phyloP scores from a whole-genome alignment of 2,797 vertebrate genomes.

The Scarus forsteni region DNA sequence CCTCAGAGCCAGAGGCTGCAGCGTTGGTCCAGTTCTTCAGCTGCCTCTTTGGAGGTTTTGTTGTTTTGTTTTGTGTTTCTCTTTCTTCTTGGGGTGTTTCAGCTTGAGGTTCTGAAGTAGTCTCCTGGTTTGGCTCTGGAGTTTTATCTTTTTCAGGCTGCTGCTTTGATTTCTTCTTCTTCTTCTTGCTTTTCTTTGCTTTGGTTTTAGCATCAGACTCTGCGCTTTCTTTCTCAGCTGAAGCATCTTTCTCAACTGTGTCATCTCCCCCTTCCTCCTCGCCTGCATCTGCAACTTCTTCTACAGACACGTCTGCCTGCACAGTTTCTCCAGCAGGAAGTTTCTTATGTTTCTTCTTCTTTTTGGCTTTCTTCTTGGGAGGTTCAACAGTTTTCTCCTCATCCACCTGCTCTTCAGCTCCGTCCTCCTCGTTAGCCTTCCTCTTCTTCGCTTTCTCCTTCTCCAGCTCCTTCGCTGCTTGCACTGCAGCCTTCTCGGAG shows the following conservation, averaged over 20 bases:
- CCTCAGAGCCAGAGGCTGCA: slow-evolving; percentile 63
- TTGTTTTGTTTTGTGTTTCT: slow-evolving; percentile 18
- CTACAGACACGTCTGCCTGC: slow-evolving; percentile 7
- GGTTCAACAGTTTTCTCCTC: slow-evolving; percentile 43
- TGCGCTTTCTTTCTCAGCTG: slow-evolving; percentile 7
- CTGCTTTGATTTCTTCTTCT: slow-evolving; percentile 41
- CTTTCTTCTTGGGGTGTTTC: slow-evolving; percentile 22
- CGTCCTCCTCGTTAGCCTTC: slow-evolving; percentile 52
- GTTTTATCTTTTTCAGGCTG: background rate
- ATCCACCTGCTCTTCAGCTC: slow-evolving; percentile 28
- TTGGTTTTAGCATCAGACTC: slow-evolving; percentile 10
- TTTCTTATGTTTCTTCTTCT: slow-evolving; percentile 66
- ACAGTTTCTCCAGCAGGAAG: slow-evolving; percentile 10
- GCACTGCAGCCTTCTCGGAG: slow-evolving; percentile 67
- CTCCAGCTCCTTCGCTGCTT: slow-evolving; percentile 14
- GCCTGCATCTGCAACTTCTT: slow-evolving; percentile 14
- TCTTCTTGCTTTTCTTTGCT: slow-evolving; percentile 61
- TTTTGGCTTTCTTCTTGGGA: slow-evolving; percentile 62
- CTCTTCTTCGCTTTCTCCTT: slow-evolving; percentile 68
- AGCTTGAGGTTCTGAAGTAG: slow-evolving; percentile 21
- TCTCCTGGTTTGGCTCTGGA: slow-evolving; percentile 2
- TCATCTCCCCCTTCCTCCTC: slow-evolving; percentile 25
- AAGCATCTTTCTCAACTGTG: slow-evolving; percentile 15
- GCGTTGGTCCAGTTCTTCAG: slow-evolving; percentile 89
- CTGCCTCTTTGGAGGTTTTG: slow-evolving; percentile 73